phyloP scores from a whole-genome alignment of 2,113 vertebrate species.

The Fulmarus glacialis region DNA sequence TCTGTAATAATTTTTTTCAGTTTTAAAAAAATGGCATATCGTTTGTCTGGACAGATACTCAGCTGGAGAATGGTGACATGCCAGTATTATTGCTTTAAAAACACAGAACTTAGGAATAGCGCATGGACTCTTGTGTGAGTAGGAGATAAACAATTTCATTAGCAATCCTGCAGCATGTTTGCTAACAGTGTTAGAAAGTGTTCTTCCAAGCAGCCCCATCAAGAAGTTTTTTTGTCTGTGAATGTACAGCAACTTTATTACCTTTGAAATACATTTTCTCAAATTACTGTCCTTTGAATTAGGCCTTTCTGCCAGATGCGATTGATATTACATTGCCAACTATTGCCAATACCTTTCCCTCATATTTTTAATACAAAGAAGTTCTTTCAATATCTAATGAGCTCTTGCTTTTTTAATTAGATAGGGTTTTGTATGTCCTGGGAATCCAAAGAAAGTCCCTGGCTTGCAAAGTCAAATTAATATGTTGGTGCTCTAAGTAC shows the following conservation, averaged over 20 bases:
- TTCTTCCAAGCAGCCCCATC: constrained; percentile 29
- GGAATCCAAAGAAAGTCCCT: neutral
- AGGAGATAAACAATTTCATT: constrained; percentile 28
- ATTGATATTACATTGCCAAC: neutral
- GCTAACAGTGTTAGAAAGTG: constrained; percentile 25
- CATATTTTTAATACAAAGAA: neutral
- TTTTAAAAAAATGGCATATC: neutral
- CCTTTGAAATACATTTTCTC: neutral
- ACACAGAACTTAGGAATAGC: neutral
- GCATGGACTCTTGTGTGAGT: neutral
- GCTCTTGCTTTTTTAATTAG: neutral
- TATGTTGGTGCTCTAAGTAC: neutral
- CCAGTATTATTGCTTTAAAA: neutral
- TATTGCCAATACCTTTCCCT: neutral
- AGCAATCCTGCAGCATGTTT: constrained; percentile 27
- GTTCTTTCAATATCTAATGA: neutral
- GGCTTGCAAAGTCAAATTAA: neutral
- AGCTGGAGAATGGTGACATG: neutral
- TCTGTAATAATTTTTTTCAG: neutral
- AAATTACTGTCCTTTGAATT: constrained; percentile 30
- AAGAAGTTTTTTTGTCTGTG: neutral
- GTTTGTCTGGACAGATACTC: neutral
- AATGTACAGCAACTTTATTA: neutral
- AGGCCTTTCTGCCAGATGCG: neutral
- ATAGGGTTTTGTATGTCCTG: neutral